These are phyloP conservation scores for Spisula subtruncata DNA, from an alignment of 2,888 invertebrate species.

Conservation along the genomic window DNA sequence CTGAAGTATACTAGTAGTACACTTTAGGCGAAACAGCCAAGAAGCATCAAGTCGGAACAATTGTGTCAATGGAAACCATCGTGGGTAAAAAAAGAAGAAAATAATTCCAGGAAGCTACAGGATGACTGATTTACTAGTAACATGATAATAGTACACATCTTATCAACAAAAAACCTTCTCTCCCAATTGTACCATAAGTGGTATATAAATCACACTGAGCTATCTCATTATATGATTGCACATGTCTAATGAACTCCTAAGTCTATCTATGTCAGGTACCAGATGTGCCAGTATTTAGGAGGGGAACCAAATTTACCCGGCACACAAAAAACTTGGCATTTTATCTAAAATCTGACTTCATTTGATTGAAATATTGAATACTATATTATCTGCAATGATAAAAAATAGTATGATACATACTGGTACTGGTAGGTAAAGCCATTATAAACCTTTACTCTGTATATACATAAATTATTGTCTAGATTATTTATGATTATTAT, in stretches of 20 bases:
- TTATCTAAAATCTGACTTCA: background rate
- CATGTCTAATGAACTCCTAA: constrained; percentile 14
- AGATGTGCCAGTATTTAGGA: background rate
- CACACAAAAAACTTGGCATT: background rate
- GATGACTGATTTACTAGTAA: background rate
- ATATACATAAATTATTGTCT: no score
- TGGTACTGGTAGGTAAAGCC: background rate
- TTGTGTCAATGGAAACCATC: background rate
- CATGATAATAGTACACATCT: background rate
- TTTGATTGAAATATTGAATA: background rate
- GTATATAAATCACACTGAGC: background rate
- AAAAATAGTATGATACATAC: background rate
- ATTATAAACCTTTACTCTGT: no score
- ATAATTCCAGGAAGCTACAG: background rate
- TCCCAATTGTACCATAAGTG: constrained; percentile 23
- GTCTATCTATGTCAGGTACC: background rate
- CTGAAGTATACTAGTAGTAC: background rate
- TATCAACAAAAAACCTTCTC: constrained; percentile 1
- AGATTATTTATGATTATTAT: no score
- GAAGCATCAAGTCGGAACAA: background rate
- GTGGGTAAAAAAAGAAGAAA: background rate
- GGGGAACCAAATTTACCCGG: constrained; percentile 1
- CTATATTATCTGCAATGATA: background rate
- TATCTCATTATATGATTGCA: constrained; percentile 3
- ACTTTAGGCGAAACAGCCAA: background rate